Percentiles rank a stretch among this genome's conserved stretches.
These are phyloP conservation scores for zebrafish (Danio rerio) DNA, from an alignment of 2,113 vertebrate species.

Conservation along the genomic window DNA sequence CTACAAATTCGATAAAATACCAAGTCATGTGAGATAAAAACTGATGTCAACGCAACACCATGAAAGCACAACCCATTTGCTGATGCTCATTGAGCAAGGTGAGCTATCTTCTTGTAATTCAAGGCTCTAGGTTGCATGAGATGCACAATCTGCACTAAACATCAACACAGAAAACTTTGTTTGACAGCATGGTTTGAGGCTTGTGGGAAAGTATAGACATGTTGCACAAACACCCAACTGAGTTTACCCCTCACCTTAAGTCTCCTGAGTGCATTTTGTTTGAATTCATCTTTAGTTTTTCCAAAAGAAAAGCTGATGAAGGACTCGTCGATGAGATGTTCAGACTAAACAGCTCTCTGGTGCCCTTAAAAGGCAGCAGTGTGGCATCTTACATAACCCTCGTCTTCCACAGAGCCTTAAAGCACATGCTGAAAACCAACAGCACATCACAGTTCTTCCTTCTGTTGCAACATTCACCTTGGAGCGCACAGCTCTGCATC, in stretches of 20 bases:
- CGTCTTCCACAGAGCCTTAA: neutral
- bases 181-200: neutral
- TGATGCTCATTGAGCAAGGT: no score
- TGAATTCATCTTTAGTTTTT: neutral
- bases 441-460: neutral
- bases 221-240: no score
- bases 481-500: constrained; percentile 9
- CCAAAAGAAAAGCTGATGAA: constrained; percentile 17
- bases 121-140: neutral
- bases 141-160: neutral
- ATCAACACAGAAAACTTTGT: neutral
- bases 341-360: constrained; percentile 36
- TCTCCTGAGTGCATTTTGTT: constrained; percentile 2
- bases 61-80: no score
- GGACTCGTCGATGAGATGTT: neutral
- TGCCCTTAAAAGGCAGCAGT: constrained; percentile 33
- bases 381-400: constrained; percentile 33
- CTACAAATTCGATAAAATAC: no score
- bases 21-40: no score
- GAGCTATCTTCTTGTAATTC: neutral
- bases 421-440: constrained; percentile 30
- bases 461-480: constrained; percentile 11
- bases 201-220: neutral
- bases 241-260: neutral
- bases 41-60: no score